A percentile compares a stretch with the other conserved stretches of the same genome.
These are phyloP conservation scores for Hirtodrosophila duncani DNA, from an alignment of 2,888 invertebrate genomes.

Conservation along the genomic window DNA sequence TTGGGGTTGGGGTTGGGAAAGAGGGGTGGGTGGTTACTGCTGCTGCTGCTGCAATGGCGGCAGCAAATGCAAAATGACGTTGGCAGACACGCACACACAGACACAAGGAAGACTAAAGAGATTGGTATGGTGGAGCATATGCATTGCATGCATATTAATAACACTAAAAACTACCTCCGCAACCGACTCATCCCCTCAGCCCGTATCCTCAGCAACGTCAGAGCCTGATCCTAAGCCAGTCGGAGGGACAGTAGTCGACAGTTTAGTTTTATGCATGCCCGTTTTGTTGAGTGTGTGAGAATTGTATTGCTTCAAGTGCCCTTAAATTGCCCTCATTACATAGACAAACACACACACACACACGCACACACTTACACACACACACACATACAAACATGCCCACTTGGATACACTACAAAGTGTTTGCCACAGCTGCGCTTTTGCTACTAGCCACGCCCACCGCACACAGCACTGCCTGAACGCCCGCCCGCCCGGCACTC, in stretches of 20 bases:
- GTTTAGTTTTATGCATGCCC: too few species aligned
- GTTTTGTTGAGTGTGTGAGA: slow-evolving; percentile 49
- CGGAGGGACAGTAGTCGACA: background rate
- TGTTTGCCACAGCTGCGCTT: slow-evolving; percentile 66
- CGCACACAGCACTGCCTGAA: slow-evolving; percentile 6
- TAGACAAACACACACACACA: slow-evolving; percentile 53
- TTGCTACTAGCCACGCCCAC: slow-evolving; percentile 55
- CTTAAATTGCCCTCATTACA: slow-evolving; percentile 72
- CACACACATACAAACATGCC: slow-evolving; percentile 14
- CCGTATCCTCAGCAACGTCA: background rate
- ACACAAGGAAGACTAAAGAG: slow-evolving; percentile 18
- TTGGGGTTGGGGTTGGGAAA: background rate
- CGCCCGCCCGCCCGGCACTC: slow-evolving; percentile 8
- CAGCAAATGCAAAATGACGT: slow-evolving; percentile 59
- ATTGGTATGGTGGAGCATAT: slow-evolving; percentile 40
- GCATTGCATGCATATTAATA: slow-evolving; percentile 65
- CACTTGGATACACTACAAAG: slow-evolving; percentile 47
- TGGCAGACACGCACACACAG: slow-evolving; percentile 31
- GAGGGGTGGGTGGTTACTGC: slow-evolving; percentile 4
- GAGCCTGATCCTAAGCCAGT: too few species aligned
- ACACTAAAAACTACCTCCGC: slow-evolving; percentile 59
- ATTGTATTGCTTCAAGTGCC: slow-evolving; percentile 66
- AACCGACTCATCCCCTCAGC: background rate
- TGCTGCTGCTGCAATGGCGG: slow-evolving; percentile 30
- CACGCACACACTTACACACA: slow-evolving; percentile 1